phyloP scores from a whole-genome alignment of 2,888 invertebrate species.

The Drosophila formosana region DNA sequence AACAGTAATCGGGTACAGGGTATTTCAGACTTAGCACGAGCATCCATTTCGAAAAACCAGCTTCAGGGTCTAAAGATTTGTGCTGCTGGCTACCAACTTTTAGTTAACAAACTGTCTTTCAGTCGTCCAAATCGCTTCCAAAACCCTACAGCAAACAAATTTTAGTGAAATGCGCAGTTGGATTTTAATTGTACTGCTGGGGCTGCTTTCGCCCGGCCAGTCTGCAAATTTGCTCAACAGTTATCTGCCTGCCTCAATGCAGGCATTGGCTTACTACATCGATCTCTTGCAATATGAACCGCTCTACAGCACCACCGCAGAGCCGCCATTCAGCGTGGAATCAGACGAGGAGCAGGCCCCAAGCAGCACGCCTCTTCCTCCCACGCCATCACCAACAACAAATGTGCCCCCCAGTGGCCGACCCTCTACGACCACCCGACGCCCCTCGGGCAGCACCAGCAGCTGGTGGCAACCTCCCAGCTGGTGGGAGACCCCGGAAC shows the following conservation, averaged over 20 bases:
- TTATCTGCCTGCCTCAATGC: constrained; percentile 85
- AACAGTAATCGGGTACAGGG: constrained; percentile 32
- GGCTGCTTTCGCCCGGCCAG: constrained; percentile 46
- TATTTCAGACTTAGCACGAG: constrained; percentile 47
- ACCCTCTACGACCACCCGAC: constrained; percentile 46
- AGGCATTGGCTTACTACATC: constrained; percentile 84
- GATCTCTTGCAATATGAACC: constrained; percentile 85
- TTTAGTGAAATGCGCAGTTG: constrained; percentile 66
- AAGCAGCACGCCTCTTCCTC: constrained; percentile 33
- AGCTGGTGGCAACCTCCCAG: constrained; percentile 80
- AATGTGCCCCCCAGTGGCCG: constrained; percentile 18
- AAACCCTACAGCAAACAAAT: constrained; percentile 5
- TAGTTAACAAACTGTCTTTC: constrained; percentile 68
- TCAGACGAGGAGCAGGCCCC: constrained; percentile 38
- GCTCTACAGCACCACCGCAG: constrained; percentile 81
- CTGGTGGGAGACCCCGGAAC: constrained; percentile 73
- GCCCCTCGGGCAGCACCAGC: constrained; percentile 37
- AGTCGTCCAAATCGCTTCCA: constrained; percentile 62
- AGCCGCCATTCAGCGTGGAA: constrained; percentile 82
- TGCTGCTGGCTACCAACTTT: constrained; percentile 52
- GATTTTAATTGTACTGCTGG: constrained; percentile 26
- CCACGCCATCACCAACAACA: constrained; percentile 9
- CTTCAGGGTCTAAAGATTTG: constrained; percentile 64
- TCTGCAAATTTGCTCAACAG: constrained; percentile 79
- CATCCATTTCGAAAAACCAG: constrained; percentile 69